These are phyloP conservation scores for Phragmatobia fuliginosa DNA, from an alignment of 2,888 invertebrate genomes.

Conservation along the genomic window DNA sequence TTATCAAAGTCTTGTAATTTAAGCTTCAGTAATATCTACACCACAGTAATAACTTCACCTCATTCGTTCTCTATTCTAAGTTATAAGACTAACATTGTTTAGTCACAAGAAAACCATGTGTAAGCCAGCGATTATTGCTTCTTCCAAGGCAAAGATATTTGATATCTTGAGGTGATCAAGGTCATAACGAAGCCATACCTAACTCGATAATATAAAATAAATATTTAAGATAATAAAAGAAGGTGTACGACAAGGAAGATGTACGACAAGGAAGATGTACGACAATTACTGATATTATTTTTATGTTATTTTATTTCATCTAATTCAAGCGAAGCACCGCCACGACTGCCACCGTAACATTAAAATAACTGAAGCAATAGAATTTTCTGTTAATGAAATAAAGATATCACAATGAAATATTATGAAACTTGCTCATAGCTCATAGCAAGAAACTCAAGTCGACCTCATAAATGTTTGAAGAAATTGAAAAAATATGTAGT, in stretches of 20 bases:
- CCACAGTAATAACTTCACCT: neutral
- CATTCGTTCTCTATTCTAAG: neutral
- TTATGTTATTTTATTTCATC: too few relatives aligned
- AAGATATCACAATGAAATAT: neutral
- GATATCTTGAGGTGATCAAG: neutral
- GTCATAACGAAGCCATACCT: neutral
- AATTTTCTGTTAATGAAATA: neutral
- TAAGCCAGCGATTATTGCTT: neutral
- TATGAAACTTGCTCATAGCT: neutral
- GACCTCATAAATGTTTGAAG: neutral
- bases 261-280: too few relatives aligned
- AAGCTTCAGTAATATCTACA: neutral
- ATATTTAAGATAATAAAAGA: neutral
- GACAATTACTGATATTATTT: too few relatives aligned
- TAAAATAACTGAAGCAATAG: too few relatives aligned
- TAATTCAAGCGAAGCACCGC: too few relatives aligned
- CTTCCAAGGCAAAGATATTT: neutral
- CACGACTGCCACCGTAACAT: too few relatives aligned
- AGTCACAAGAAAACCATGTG: neutral
- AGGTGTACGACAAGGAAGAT: neutral
- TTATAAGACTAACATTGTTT: neutral
- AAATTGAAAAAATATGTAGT: neutral
- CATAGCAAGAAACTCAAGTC: neutral
- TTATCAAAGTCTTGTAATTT: neutral
- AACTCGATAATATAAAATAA: neutral